phyloP scores from a whole-genome alignment of 2,797 vertebrate genomes.

The Prunella strophiata region DNA sequence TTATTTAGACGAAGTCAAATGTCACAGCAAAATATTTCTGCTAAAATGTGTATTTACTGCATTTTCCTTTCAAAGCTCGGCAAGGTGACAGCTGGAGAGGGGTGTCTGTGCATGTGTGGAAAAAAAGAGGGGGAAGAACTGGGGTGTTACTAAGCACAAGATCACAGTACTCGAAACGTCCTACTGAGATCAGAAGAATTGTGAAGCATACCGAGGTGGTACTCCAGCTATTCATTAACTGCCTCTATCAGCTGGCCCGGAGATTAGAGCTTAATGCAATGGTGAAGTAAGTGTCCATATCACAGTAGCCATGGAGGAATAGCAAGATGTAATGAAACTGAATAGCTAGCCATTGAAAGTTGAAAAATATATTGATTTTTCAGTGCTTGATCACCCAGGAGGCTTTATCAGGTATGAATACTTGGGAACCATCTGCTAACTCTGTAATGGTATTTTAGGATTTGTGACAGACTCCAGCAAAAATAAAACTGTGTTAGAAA shows the following conservation, averaged over 20 bases:
- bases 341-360: slow-evolving; percentile 71
- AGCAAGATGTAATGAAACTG: slow-evolving; percentile 71
- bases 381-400: slow-evolving; percentile 72
- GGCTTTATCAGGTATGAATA: slow-evolving; percentile 72
- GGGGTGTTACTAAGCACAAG: slow-evolving; percentile 71
- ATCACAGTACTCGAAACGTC: slow-evolving; percentile 72
- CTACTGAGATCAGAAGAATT: slow-evolving; percentile 67
- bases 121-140: slow-evolving; percentile 29
- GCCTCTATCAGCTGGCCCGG: slow-evolving; percentile 37
- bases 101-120: slow-evolving; percentile 43
- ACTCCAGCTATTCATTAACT: slow-evolving; percentile 70
- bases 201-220: slow-evolving; percentile 55
- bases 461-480: slow-evolving; percentile 69
- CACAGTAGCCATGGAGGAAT: slow-evolving; percentile 72
- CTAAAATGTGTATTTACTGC: slow-evolving; percentile 44
- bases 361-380: slow-evolving; percentile 77
- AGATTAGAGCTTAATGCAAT: slow-evolving; percentile 74
- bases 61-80: slow-evolving; percentile 44
- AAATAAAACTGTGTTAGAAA: slow-evolving; percentile 71
- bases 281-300: slow-evolving; percentile 71
- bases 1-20: slow-evolving; percentile 57
- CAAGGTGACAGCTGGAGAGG: slow-evolving; percentile 61
- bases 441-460: slow-evolving; percentile 72
- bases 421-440: slow-evolving; percentile 54
- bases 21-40: slow-evolving; percentile 36